Evolutionary conservation across 2,888 invertebrate species (phyloP), one percentile per base, ranked within the genome.

Genomic region (Hydropsyche betteni): DNA sequence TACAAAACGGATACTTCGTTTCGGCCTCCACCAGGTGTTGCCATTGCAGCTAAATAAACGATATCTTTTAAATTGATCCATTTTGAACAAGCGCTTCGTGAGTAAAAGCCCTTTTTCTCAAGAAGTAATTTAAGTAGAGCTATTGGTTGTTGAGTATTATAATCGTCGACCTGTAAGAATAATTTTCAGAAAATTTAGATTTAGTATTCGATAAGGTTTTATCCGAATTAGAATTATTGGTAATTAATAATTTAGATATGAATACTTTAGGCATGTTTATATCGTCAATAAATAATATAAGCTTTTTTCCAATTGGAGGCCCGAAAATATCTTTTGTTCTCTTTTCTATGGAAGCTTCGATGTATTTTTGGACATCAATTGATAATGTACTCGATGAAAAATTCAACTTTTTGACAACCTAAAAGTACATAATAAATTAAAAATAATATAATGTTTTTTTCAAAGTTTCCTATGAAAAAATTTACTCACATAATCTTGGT

Each of bases 61-160:
- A 94, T 90, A 82, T 97, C 96, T 82, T 91, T 93, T 77, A 97
- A 85, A 80, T 91, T 91, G 84, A 95, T 97, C 96, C 97, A 96
- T 83, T 91, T 94, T 5, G 97, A 88, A 82, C 96, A 95, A 83
- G 95, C 95, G 36, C 93, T 94, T 74, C 96, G 88, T 84, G 96
- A 96, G 83, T 95, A 97, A 84, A 96, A 91, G 16, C 97, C 97
- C 74, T 93, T 93, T 78, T 91, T 90, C 84, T 97, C 96, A 78
- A 97, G 91, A n/a, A 98, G 84, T 10, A 96, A 85, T 83, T 97
- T 97, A n/a, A 98, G 85, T 52, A 97, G 85, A 0, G 97, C 97
- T 80, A 97, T 95, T 0, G 97, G 97, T 82, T 97, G 97, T 82
- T 97, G 97, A 0, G 96, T 97, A 0, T 97, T 97, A 82, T 97